Conservation (phyloP, 2,797 vertebrate species). For the Cossypha caffra region DNA sequence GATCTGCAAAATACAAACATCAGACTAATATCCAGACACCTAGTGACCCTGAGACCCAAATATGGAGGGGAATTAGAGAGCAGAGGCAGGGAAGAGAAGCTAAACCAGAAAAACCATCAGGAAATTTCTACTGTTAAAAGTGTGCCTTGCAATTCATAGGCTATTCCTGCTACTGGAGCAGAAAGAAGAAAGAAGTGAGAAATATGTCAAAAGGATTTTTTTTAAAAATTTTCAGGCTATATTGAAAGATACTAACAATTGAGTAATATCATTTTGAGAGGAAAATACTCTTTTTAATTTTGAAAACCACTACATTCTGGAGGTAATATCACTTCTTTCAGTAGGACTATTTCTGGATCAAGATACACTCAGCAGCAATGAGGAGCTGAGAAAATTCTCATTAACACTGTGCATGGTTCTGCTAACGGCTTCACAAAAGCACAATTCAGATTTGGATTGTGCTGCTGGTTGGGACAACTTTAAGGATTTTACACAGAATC, state of each 20-base stretch:
- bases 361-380: neutral
- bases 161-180: neutral
- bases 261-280: neutral
- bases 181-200: neutral
- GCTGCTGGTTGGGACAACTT: neutral
- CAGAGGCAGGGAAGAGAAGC: neutral
- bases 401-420: neutral
- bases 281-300: neutral
- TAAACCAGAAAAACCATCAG: neutral
- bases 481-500: neutral
- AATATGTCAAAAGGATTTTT: neutral
- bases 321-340: neutral
- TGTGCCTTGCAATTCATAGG: neutral
- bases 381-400: neutral
- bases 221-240: neutral
- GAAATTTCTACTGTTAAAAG: neutral
- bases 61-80: neutral
- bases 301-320: neutral
- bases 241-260: neutral
- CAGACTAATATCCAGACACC: neutral
- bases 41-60: neutral
- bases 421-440: neutral
- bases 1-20: neutral
- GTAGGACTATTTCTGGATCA: neutral
- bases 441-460: neutral